A percentile compares a stretch with the other conserved stretches of the same genome.
Evolutionary conservation across 2,113 vertebrate species (phyloP).

Genomic region (Ailurus styani): DNA sequence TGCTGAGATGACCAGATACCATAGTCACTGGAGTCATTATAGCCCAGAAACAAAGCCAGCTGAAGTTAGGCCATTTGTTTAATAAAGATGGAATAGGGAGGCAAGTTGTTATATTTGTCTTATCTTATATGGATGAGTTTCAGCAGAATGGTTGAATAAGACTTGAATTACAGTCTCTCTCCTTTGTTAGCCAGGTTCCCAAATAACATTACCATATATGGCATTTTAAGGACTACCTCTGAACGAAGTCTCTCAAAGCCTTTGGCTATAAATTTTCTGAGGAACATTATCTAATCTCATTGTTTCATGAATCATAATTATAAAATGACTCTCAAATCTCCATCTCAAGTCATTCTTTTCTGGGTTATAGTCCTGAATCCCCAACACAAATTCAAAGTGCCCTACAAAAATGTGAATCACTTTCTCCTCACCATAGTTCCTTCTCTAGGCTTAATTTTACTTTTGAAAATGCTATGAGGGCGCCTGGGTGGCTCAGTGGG

Average conservation of each 20-base stretch:
- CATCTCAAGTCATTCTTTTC: neutral
- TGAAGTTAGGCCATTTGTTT: conserved; percentile 5
- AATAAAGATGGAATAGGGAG: neutral
- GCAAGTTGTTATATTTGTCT: neutral
- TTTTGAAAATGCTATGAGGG: neutral
- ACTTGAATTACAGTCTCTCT: conserved; percentile 2
- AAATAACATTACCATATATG: conserved; percentile 8
- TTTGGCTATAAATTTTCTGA: neutral
- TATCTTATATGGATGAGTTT: neutral
- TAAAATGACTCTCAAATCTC: neutral
- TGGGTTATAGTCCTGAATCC: neutral
- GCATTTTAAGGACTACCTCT: neutral
- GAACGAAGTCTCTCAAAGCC: neutral
- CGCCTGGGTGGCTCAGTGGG: too few relatives aligned
- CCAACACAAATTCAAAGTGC: neutral
- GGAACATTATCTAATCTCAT: neutral
- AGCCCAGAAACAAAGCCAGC: conserved; percentile 3
- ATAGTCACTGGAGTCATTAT: conserved; percentile 23
- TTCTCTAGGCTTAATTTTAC: neutral
- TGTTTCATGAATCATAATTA: neutral
- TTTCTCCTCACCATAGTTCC: neutral
- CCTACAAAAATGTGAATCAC: neutral
- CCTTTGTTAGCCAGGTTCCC: neutral
- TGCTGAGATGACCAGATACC: conserved; percentile 48
- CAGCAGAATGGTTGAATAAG: neutral